These are phyloP conservation scores for Oryzias woworae DNA, from an alignment of 2,113 vertebrate genomes.

Conservation along the genomic window DNA sequence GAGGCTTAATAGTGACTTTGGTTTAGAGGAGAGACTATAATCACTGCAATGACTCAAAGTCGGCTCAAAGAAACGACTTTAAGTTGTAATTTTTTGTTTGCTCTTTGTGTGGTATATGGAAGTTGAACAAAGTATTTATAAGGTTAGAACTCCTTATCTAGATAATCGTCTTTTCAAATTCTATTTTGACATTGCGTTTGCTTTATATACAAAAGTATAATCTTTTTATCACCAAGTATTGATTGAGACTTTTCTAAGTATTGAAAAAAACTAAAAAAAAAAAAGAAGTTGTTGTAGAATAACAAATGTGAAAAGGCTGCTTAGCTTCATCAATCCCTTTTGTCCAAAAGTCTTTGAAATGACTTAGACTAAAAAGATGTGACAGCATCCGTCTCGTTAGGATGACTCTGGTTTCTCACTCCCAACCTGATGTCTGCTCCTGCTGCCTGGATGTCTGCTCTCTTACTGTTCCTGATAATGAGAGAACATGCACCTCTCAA, in stretches of 20 bases:
- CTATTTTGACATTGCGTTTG: too few relatives aligned
- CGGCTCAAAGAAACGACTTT: too few relatives aligned
- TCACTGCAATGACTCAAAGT: too few relatives aligned
- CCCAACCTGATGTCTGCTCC: constrained; percentile 47
- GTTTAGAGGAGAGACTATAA: neutral
- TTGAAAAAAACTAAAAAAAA: neutral
- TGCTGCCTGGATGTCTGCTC: constrained; percentile 59
- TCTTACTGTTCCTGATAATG: constrained; percentile 43
- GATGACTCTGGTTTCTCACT: constrained; percentile 54
- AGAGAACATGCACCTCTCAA: constrained; percentile 41
- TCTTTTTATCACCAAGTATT: too few relatives aligned
- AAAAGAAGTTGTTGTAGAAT: neutral
- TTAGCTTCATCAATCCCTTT: constrained; percentile 20
- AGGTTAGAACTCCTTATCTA: too few relatives aligned
- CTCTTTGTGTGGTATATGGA: too few relatives aligned
- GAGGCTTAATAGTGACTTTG: neutral
- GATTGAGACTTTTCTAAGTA: too few relatives aligned
- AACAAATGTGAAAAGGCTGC: constrained; percentile 37
- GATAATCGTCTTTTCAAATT: too few relatives aligned
- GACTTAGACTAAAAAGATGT: constrained; percentile 29
- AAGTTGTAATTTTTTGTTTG: too few relatives aligned
- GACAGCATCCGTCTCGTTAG: constrained; percentile 31
- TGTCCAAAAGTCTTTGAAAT: constrained; percentile 53
- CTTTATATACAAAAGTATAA: too few relatives aligned
- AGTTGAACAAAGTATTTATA: too few relatives aligned